Evolutionary conservation across 2,113 vertebrate genomes (phyloP), one percentile per base, ranked within the genome.

Genomic region (Pseudopipra pipra): DNA sequence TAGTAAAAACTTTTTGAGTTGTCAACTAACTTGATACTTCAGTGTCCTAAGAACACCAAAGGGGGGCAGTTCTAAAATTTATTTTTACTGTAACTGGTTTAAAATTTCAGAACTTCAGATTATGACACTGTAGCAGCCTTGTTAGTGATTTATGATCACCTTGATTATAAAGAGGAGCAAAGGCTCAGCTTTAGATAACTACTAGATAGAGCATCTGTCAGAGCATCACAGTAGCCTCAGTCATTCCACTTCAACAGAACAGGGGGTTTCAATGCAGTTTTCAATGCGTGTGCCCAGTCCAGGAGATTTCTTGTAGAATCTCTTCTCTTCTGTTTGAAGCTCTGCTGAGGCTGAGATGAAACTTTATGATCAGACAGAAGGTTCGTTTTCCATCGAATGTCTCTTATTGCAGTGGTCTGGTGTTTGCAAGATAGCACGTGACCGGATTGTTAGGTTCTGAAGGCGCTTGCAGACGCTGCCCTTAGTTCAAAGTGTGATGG

Each of bases 1-100:
- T 56, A 17, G 6, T 82, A n/a, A 58, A 41, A 65, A 23, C 10
- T 14, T 15, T 86, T 14, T 33, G 17, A 58, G 10, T 58, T 91
- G 31, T 72, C 24, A 72, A 2, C 14, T 52, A 24, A 12, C 25
- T 62, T 0, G 0, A 14, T 89, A 8, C 8, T 61, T 87, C 37
- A 44, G 24, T 33, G 28, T 35, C 43, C 35, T 84, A 49, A 85
- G 81, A 81, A 9, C 27, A 73, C 2, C 1, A 7, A 59, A 54
- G 5, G 39, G 44, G 44, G 44, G 3, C 33, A n/a, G 16, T 28
- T 73, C 13, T 63, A 31, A 63, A 46, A 18, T 31, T 70, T 84
- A 6, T 47, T 87, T 90, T 85, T 28, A 58, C 12, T 61, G 67
- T 18, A 33, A 27, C 21, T 27, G 10, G 19, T 88, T 19, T 19